These are phyloP conservation scores for Oryzias dopingdopingensis DNA, from an alignment of 2,797 vertebrate genomes.

Conservation along the genomic window DNA sequence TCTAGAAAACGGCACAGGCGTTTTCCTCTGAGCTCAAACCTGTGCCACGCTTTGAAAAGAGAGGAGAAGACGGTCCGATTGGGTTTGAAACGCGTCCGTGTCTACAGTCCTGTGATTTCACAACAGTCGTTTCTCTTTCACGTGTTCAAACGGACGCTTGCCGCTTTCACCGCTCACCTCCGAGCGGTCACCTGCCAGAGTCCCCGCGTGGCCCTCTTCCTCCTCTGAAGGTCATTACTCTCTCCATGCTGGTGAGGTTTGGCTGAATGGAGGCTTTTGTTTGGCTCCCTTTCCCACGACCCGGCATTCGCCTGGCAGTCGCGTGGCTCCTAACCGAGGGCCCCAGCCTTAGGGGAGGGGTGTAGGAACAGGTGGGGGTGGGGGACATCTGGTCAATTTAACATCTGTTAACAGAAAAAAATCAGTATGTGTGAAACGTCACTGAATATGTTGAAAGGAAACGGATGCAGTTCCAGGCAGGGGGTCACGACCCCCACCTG, in stretches of 20 bases:
- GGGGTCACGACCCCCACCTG: too few species aligned
- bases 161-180: background rate
- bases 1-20: too few species aligned
- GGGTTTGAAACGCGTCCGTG: too few species aligned
- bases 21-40: too few species aligned
- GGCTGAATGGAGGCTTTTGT: conserved; percentile 88
- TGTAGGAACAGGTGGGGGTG: background rate
- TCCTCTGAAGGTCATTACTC: conserved; percentile 77
- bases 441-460: too few species aligned
- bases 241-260: conserved; percentile 84
- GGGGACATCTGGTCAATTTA: conserved; percentile 80
- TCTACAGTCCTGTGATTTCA: too few species aligned
- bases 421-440: too few species aligned
- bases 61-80: too few species aligned
- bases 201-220: background rate
- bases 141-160: background rate
- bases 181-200: too few species aligned
- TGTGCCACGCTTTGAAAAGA: too few species aligned
- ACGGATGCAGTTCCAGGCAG: too few species aligned
- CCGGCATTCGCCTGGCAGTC: conserved; percentile 80
- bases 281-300: conserved; percentile 85
- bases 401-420: conserved; percentile 79
- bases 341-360: conserved; percentile 50
- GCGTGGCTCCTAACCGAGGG: conserved; percentile 81
- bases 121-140: background rate